These are phyloP conservation scores for Orchesella cincta DNA, from an alignment of 1,140 invertebrate species.

Conservation along the genomic window DNA sequence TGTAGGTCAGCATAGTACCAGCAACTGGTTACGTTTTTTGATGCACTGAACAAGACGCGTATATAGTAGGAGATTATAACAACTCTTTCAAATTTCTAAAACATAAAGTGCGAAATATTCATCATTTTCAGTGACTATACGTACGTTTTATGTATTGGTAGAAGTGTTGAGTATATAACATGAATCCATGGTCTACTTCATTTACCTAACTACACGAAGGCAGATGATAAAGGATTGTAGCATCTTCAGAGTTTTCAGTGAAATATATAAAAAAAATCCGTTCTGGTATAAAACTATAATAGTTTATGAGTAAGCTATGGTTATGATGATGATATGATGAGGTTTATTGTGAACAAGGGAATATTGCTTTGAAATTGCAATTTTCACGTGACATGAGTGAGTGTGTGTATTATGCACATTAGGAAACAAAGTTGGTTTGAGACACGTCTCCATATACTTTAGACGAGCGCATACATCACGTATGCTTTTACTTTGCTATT, in stretches of 20 bases:
- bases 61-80: too few species aligned
- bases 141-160: not conserved
- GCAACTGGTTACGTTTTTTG: not conserved
- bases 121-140: not conserved
- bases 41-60: too few species aligned
- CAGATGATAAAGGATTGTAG: not conserved
- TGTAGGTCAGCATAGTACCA: conserved; percentile 3
- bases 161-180: not conserved
- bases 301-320: not conserved
- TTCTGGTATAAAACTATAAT: conserved; percentile 20
- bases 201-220: not conserved
- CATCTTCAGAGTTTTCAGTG: not conserved
- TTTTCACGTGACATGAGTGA: not conserved
- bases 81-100: conserved; percentile 13
- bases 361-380: conserved; percentile 3
- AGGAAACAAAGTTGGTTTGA: not conserved
- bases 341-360: not conserved
- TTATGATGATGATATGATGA: not conserved
- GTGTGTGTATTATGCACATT: not conserved
- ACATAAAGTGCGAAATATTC: not conserved
- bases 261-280: not conserved
- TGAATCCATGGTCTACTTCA: conserved; percentile 14
- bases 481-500: not conserved
- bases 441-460: not conserved
- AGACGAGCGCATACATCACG: not conserved